These are phyloP conservation scores for Hyposmocoma kahamanoa DNA, from an alignment of 1,140 invertebrate species.

Conservation along the genomic window DNA sequence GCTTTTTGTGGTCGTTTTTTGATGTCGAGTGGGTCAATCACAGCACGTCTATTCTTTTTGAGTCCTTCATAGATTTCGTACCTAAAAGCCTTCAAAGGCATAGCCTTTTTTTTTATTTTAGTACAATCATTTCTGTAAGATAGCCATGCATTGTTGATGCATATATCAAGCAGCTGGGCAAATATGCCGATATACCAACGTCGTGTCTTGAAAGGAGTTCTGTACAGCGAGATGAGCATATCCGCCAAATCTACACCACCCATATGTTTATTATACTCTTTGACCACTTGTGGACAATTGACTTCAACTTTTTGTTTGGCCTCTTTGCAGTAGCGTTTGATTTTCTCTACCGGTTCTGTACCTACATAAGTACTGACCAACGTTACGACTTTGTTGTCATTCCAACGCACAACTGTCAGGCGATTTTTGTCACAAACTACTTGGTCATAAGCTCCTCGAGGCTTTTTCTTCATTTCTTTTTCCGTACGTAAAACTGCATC, in stretches of 20 bases:
- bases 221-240: slow-evolving; percentile 10
- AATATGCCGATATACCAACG: slow-evolving; percentile 19
- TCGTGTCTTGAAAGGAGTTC: slow-evolving; percentile 13
- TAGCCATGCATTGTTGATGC: slow-evolving; percentile 27
- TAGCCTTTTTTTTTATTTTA: slow-evolving; percentile 16
- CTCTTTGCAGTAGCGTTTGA: slow-evolving; percentile 5
- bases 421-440: slow-evolving; percentile 11
- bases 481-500: slow-evolving; percentile 14
- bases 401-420: slow-evolving; percentile 22
- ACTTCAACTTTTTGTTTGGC: slow-evolving; percentile 10
- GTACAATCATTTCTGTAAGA: slow-evolving; percentile 11
- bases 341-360: not conserved
- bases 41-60: not conserved
- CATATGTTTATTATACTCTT: slow-evolving; percentile 16
- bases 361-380: not conserved
- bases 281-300: slow-evolving; percentile 8
- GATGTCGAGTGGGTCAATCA: no score
- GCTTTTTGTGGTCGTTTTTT: no score
- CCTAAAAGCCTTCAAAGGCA: slow-evolving; percentile 18
- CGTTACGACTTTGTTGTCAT: slow-evolving; percentile 17
- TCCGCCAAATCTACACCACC: slow-evolving; percentile 15
- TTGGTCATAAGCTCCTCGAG: slow-evolving; percentile 15
- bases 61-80: slow-evolving; percentile 10
- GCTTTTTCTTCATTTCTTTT: slow-evolving; percentile 21
- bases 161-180: slow-evolving; percentile 21